phyloP scores from a whole-genome alignment of 2,797 vertebrate species.

The Micrastur ruficollis region DNA sequence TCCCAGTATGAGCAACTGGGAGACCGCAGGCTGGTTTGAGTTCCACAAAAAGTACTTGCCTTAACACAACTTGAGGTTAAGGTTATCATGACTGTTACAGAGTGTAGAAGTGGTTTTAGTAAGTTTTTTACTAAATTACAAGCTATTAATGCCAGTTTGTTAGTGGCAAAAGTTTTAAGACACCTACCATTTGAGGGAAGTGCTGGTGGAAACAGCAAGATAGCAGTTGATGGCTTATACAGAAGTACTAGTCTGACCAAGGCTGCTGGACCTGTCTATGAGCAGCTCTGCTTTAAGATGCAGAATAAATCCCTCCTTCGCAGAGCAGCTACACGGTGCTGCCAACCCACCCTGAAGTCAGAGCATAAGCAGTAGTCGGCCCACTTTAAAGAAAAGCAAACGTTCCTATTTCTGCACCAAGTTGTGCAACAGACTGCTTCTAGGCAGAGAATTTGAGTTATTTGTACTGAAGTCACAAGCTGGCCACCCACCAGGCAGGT shows the following conservation, averaged over 20 bases:
- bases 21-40: neutral
- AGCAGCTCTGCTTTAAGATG: neutral
- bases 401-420: neutral
- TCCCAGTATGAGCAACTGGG: neutral
- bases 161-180: neutral
- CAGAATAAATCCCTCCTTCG: neutral
- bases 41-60: neutral
- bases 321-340: neutral
- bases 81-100: neutral
- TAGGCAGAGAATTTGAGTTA: slow-evolving; percentile 53
- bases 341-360: neutral
- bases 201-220: neutral
- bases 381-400: neutral
- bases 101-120: neutral
- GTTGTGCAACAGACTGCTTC: neutral
- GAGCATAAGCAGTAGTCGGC: neutral
- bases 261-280: neutral
- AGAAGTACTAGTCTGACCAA: neutral
- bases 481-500: slow-evolving; percentile 78
- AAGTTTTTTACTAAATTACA: neutral
- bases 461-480: slow-evolving; percentile 76
- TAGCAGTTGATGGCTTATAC: neutral
- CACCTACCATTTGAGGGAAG: neutral
- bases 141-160: neutral
- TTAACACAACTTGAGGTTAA: neutral